phyloP scores from a whole-genome alignment of 2,113 vertebrate species.

The Myxocyprinus asiaticus region DNA sequence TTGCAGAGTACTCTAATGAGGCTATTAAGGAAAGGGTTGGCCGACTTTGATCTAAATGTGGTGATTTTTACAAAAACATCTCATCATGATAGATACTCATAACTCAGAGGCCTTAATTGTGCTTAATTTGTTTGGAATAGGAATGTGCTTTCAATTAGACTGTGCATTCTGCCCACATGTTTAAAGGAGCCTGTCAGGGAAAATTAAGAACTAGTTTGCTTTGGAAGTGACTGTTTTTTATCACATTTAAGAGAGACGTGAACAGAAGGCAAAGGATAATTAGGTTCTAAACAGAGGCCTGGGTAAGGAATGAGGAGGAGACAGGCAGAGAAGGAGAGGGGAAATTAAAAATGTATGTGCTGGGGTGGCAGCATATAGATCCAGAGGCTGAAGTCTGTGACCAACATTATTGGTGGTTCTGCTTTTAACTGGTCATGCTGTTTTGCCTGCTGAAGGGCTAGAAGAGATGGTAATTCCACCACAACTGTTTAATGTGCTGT shows the following conservation, averaged over 20 bases:
- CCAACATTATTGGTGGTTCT: constrained; percentile 1
- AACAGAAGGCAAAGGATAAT: constrained; percentile 86
- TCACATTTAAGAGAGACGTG: constrained; percentile 81
- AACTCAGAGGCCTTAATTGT: constrained; percentile 99
- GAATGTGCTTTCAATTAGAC: constrained; percentile 99
- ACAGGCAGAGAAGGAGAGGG: constrained; percentile 22
- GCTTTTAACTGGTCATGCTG: constrained; percentile 3
- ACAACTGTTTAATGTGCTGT: neutral
- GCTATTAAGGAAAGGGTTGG: constrained; percentile 95
- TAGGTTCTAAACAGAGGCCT: constrained; percentile 74
- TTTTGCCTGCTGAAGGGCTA: neutral
- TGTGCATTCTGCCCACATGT: constrained; percentile 86
- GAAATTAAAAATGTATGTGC: constrained; percentile 35
- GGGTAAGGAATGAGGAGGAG: constrained; percentile 39
- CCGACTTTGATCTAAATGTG: constrained; percentile 98
- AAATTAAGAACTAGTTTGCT: constrained; percentile 97
- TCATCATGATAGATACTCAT: constrained; percentile 98
- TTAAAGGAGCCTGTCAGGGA: constrained; percentile 97
- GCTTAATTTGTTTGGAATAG: constrained; percentile 99
- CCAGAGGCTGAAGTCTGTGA: neutral
- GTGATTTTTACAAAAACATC: constrained; percentile 99
- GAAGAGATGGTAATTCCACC: neutral
- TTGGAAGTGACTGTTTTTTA: constrained; percentile 94
- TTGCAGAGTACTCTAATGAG: constrained; percentile 95
- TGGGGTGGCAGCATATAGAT: constrained; percentile 7